Evolutionary conservation across 2,888 invertebrate species (phyloP), one percentile per base, ranked within the genome.

Genomic region (Priocnemis perturbator): DNA sequence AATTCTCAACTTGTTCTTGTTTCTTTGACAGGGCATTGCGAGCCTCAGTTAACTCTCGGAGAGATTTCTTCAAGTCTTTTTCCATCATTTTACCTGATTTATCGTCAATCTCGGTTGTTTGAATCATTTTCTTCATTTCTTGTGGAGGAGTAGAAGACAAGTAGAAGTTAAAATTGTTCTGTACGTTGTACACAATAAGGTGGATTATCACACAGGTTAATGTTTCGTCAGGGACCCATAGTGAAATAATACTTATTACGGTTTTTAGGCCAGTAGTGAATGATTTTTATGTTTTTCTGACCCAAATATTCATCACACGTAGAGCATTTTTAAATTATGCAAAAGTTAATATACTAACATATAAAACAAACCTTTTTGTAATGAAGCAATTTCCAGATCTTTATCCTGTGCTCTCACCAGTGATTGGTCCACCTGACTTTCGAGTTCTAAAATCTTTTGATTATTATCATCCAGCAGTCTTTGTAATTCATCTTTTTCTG

Each of bases 331-430:
- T 26, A 26, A 3, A 26, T 26, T 26, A 5, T 26, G 2, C 26
- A 26, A 26, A 26, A 26, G 26, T 26, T 5, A 9, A 21, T 19
- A 17, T 53, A 14, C 9, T 3, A 50, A 60, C 23, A 62, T 11
- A 44, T 37, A 37, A 47, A 56, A 14, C 45, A 21, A 60, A 82
- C 86, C 86, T 65, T 79, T 84, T 71, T 88, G 86, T 15, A 88
- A 75, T 20, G 71, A 74, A n/a, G 14, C 44, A 30, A 87, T 87
- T 69, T 88, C 87, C 1, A 44, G 64, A 48, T 88, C 87, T 71
- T 84, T 87, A 1, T 88, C 88, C 26, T 73, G 73, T 19, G 85
- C 83, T 50, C 71, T 76, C 3, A 53, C 23, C 0, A 64, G 59
- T 0, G 67, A 66, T 14, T 67, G 57, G 15, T 74, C 56, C 19